These are phyloP conservation scores for Turdus rufiventris DNA, from an alignment of 2,113 vertebrate species.

Conservation along the genomic window DNA sequence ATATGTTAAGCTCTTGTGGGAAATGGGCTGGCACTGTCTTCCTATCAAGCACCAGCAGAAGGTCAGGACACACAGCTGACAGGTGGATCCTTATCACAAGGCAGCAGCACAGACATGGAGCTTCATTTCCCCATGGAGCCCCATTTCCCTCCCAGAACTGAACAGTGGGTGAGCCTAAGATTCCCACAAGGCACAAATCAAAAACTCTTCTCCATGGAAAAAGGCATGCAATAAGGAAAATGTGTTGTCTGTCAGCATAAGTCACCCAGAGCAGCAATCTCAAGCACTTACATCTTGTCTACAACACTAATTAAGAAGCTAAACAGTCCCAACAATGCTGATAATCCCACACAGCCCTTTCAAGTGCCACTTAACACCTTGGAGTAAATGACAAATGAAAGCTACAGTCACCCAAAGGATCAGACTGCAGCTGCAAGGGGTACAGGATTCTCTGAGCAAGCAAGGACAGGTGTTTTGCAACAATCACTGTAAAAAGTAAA, in stretches of 20 bases:
- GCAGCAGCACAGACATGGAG: background rate
- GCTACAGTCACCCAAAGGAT: background rate
- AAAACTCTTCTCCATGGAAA: background rate
- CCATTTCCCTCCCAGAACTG: background rate
- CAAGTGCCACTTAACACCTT: background rate
- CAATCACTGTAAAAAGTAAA: background rate
- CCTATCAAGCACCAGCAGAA: slow-evolving; percentile 25
- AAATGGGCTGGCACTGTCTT: background rate
- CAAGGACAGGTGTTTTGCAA: background rate
- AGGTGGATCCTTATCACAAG: background rate
- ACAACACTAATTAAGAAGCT: background rate
- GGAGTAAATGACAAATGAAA: background rate
- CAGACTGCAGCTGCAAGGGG: background rate
- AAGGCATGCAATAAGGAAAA: background rate
- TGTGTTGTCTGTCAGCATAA: background rate
- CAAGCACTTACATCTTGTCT: background rate
- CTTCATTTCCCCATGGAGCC: background rate
- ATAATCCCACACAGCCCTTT: background rate
- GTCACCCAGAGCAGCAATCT: background rate
- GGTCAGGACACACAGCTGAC: background rate
- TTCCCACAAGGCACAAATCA: background rate
- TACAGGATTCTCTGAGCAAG: background rate
- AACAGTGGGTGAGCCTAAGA: background rate
- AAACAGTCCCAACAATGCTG: background rate
- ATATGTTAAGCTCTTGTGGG: background rate